phyloP scores from a whole-genome alignment of 2,888 invertebrate genomes.

The Caenorhabditis sp. region DNA sequence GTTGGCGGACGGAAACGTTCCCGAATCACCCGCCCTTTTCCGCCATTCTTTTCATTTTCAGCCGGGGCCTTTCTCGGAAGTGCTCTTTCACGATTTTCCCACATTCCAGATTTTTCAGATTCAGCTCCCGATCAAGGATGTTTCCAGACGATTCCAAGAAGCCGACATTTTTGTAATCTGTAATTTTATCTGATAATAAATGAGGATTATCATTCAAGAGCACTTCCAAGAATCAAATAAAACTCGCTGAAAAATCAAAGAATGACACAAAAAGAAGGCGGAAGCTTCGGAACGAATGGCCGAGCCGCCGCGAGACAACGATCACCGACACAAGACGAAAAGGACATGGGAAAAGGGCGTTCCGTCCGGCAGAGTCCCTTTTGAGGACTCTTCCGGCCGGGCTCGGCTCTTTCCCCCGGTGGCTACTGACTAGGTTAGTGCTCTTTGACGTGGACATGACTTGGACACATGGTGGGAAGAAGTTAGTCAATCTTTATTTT shows the following conservation, averaged over 20 bases:
- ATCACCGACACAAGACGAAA: slow-evolving; percentile 52
- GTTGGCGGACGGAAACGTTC: slow-evolving; percentile 28
- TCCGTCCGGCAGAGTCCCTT: no score
- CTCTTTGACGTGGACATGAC: slow-evolving; percentile 43
- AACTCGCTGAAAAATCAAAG: slow-evolving; percentile 29
- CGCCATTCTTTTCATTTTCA: slow-evolving; percentile 15
- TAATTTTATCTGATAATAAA: slow-evolving; percentile 30
- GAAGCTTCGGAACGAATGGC: slow-evolving; percentile 4
- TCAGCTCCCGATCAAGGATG: neutral
- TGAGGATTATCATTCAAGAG: slow-evolving; percentile 35
- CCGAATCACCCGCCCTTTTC: neutral
- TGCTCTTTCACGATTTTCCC: slow-evolving; percentile 46
- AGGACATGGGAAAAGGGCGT: slow-evolving; percentile 30
- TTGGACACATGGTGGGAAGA: slow-evolving; percentile 44
- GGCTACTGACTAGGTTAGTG: slow-evolving; percentile 35
- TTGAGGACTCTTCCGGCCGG: slow-evolving; percentile 8
- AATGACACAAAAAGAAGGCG: slow-evolving; percentile 32
- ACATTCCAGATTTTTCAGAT: slow-evolving; percentile 15
- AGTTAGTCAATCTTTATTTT: slow-evolving; percentile 52
- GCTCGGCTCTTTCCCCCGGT: neutral
- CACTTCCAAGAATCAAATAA: slow-evolving; percentile 48
- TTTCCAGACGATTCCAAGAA: neutral
- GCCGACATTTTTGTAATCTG: slow-evolving; percentile 12
- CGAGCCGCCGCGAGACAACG: slow-evolving; percentile 36
- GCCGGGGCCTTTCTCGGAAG: slow-evolving; percentile 24